phyloP scores from a whole-genome alignment of 2,797 vertebrate species.

The Intellagama lesueurii region DNA sequence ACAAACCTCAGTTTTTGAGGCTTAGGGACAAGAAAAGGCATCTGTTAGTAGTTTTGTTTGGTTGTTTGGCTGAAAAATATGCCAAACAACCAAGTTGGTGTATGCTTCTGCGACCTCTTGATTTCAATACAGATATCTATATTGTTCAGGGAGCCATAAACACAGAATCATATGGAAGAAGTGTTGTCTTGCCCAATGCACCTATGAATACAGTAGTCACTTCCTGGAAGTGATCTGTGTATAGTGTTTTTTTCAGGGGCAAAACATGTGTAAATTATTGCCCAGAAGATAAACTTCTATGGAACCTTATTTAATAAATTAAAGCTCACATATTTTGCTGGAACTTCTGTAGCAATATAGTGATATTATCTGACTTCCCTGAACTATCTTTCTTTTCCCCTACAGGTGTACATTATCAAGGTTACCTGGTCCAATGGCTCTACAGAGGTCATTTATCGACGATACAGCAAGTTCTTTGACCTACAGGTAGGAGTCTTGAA shows the following conservation, averaged over 20 bases:
- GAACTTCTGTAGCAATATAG: not conserved
- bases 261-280: not conserved
- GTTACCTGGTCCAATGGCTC: slow-evolving; percentile 96
- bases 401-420: slow-evolving; percentile 97
- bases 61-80: not conserved
- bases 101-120: not conserved
- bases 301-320: not conserved
- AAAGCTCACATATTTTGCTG: too few relatives aligned
- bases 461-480: slow-evolving; percentile 99
- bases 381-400: slow-evolving; percentile 45
- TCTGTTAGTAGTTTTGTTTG: not conserved
- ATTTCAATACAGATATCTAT: not conserved
- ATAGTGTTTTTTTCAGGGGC: not conserved
- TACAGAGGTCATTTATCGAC: slow-evolving; percentile 93
- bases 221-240: not conserved
- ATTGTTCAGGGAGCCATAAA: not conserved
- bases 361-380: not conserved
- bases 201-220: not conserved
- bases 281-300: not conserved
- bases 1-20: too few relatives aligned
- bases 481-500: slow-evolving; percentile 86
- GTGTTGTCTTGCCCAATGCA: not conserved
- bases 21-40: not conserved
- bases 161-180: not conserved
- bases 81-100: not conserved